Evolutionary conservation across 2,888 invertebrate species (phyloP).

Genomic region (Luperina nickerlii): DNA sequence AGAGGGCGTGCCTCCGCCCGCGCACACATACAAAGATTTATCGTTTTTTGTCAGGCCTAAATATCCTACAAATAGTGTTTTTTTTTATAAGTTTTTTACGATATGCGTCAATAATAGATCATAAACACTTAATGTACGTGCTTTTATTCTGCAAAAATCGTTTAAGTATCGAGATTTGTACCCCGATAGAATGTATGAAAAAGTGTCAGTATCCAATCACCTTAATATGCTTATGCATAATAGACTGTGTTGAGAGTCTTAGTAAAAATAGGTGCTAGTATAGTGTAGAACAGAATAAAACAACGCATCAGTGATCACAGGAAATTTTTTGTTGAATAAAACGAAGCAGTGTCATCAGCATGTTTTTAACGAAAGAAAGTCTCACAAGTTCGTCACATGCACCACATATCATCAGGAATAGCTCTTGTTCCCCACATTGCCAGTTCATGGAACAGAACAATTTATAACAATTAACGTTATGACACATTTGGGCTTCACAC

Average conservation of each 20-base stretch:
- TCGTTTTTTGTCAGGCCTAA: too few relatives aligned
- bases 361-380: neutral
- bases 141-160: too few relatives aligned
- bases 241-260: neutral
- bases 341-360: neutral
- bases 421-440: constrained; percentile 41
- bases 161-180: too few relatives aligned
- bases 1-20: too few relatives aligned
- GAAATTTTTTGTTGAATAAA: neutral
- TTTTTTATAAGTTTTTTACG: too few relatives aligned
- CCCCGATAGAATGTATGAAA: too few relatives aligned
- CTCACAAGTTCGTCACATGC: neutral
- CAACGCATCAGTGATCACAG: neutral
- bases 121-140: too few relatives aligned
- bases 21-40: too few relatives aligned
- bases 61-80: too few relatives aligned
- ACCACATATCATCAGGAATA: constrained; percentile 61
- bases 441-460: constrained; percentile 68
- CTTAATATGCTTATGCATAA: neutral
- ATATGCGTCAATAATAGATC: too few relatives aligned
- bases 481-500: constrained; percentile 76
- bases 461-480: constrained; percentile 72
- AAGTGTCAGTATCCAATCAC: too few relatives aligned
- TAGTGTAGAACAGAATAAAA: neutral
- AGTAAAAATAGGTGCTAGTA: neutral